Percentiles rank a stretch among this genome's conserved stretches.
phyloP scores from a whole-genome alignment of 1,140 invertebrate genomes.

The Cyclina sinensis region DNA sequence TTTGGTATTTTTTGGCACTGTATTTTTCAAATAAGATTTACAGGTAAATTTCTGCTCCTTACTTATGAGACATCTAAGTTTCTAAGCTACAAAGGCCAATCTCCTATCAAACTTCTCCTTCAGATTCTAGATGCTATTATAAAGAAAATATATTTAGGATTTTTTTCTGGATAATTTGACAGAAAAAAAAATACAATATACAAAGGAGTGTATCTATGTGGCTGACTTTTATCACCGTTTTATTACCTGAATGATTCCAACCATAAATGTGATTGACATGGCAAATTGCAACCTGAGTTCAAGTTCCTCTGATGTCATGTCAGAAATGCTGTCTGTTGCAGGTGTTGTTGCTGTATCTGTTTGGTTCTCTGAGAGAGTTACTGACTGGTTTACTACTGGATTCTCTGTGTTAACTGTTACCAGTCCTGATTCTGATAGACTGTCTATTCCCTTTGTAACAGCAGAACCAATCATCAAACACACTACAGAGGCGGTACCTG shows the following conservation, averaged over 20 bases:
- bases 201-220: no score
- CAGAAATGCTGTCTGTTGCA: not conserved
- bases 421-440: not conserved
- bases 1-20: no score
- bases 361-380: not conserved
- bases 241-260: slow-evolving; percentile 77
- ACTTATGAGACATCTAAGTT: no score
- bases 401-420: not conserved
- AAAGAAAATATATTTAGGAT: no score
- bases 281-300: slow-evolving; percentile 70
- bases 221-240: no score
- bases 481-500: slow-evolving; percentile 86
- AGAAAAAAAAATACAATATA: no score
- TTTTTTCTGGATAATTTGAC: no score
- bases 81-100: no score
- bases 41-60: no score
- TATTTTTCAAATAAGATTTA: no score
- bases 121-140: no score
- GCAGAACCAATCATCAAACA: slow-evolving; percentile 85
- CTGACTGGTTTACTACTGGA: not conserved
- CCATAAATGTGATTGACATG: slow-evolving; percentile 77
- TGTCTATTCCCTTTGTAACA: slow-evolving; percentile 75
- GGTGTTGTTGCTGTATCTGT: not conserved
- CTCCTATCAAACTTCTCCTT: no score
- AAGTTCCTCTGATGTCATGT: slow-evolving; percentile 41